These are phyloP conservation scores for Siniperca undulata DNA, from an alignment of 2,797 vertebrate species.

Conservation along the genomic window DNA sequence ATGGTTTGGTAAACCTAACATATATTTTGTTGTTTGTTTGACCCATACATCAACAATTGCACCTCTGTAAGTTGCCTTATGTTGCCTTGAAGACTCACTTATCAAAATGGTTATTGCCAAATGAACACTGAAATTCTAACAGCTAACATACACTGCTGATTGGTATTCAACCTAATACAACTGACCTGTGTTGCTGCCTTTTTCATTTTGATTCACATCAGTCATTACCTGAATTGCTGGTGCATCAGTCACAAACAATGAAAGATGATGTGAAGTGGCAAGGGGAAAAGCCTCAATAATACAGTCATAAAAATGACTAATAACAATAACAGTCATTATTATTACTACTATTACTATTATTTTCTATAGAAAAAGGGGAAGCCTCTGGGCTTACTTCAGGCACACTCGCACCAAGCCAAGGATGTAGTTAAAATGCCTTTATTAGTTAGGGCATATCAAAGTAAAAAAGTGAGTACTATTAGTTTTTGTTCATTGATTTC, in stretches of 20 bases:
- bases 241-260: conserved; percentile 18
- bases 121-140: conserved; percentile 5
- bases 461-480: too few species aligned
- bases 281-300: conserved; percentile 3
- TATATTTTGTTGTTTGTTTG: not conserved
- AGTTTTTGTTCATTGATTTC: conserved; percentile 8
- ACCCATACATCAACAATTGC: not conserved
- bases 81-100: conserved; percentile 17
- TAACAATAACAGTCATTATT: conserved; percentile 1
- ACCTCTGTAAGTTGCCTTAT: not conserved
- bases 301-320: conserved; percentile 32
- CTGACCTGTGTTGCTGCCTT: conserved; percentile 29
- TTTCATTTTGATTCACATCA: conserved; percentile 45
- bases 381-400: too few species aligned
- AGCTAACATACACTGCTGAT: conserved; percentile 5
- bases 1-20: not conserved
- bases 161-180: conserved; percentile 35
- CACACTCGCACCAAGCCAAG: too few species aligned
- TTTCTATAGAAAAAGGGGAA: not conserved
- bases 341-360: not conserved
- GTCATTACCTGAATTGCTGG: conserved; percentile 11
- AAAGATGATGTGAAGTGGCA: conserved; percentile 2
- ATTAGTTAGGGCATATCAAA: too few species aligned
- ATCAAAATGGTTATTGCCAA: conserved; percentile 10
- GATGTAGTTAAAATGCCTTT: too few species aligned